Evolutionary conservation across 2,113 vertebrate genomes (phyloP), one percentile per base, ranked within the genome.

Genomic region (Gracilinanus agilis): DNA sequence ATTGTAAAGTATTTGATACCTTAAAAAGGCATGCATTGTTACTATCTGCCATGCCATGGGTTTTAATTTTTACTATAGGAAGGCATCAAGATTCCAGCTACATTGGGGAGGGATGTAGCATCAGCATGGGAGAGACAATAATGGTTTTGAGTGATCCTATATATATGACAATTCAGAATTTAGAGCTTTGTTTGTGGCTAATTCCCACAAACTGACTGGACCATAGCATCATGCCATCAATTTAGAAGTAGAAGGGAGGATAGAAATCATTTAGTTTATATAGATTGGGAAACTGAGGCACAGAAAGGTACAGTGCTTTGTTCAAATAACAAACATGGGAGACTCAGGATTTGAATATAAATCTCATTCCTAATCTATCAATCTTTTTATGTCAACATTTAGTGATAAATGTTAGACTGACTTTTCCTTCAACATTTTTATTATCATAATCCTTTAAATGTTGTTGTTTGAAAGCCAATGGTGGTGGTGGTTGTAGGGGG

Each of bases 81-180:
- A 88, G 44, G 90, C 54, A 89, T 88, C 94, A 92, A 90, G 5
- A 61, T 90, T 95, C 61, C 94, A 89, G 92, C 29, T 44, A 4
- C 19, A 2, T 24, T 55, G 12, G 9, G 21, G 1, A 89, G 75
- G 7, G 88, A 90, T 25, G 2, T 67, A 89, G n/a, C 93, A 16
- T n/a, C 49, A 83, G 61, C 92, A 92, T 44, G 90, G 19, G 16
- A 92, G 93, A 97, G 3, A 6, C 24, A 34, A 16, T 89, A 34
- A 56, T 92, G 91, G 19, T 44, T 21, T 61, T 88, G 92, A 91
- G 13, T 91, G n/a, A 3, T 88, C 0, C 55, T 54, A 27, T 2
- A 75, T 10, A 55, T 54, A 44, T 67, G 10, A 9, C 44, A 93
- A 89, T 93, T 89, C 55, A 91, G 53, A 91, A 12, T 89, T 53